Conservation (phyloP, 2,888 invertebrate species). For the Bugula neritina region DNA sequence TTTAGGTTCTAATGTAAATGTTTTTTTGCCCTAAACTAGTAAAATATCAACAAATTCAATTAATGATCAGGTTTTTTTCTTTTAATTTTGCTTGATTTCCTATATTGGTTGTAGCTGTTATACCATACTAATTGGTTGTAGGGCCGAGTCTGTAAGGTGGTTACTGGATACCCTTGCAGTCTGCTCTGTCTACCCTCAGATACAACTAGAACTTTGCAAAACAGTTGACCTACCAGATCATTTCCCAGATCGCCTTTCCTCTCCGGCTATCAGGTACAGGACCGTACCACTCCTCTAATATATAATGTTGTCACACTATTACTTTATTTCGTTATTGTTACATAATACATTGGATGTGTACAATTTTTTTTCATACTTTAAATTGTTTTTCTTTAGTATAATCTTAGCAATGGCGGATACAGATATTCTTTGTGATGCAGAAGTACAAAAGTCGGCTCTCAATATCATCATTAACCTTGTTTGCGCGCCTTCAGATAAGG, state of each 20-base stretch:
- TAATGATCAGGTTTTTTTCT: no score
- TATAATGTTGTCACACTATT: background rate
- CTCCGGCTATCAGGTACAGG: conserved; percentile 46
- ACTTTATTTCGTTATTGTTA: background rate
- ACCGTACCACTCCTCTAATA: background rate
- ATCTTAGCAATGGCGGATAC: conserved; percentile 82
- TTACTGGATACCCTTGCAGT: conserved; percentile 80
- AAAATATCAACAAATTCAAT: no score
- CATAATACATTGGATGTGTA: background rate
- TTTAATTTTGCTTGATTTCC: no score
- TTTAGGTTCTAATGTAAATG: no score
- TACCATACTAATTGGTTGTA: no score
- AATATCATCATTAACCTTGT: conserved; percentile 87
- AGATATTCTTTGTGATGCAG: conserved; percentile 81
- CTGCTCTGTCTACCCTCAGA: conserved; percentile 78
- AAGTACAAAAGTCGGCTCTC: conserved; percentile 84
- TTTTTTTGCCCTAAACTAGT: no score
- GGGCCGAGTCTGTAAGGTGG: conserved; percentile 73
- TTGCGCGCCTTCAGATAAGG: conserved; percentile 79
- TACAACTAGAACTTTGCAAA: conserved; percentile 58
- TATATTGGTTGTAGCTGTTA: no score
- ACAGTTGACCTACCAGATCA: conserved; percentile 61
- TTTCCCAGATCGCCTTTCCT: conserved; percentile 29
- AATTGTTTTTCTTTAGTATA: conserved; percentile 66
- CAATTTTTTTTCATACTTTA: no score